Conservation (phyloP, 1,140 invertebrate species). For the Procambarus virginalis region DNA sequence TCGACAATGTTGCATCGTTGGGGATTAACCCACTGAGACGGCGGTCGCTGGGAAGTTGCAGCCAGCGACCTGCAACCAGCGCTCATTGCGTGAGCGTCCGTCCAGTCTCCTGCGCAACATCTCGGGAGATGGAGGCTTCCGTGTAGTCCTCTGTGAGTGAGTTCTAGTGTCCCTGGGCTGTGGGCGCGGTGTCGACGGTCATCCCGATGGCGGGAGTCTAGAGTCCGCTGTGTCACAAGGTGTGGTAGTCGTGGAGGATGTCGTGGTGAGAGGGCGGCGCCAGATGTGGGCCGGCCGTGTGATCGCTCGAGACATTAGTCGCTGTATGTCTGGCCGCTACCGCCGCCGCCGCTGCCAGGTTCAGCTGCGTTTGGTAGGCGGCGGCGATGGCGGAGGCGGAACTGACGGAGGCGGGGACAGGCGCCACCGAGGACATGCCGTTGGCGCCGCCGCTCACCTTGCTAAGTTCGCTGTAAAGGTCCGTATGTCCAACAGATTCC, state of each 20-base stretch:
- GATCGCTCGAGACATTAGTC: slow-evolving; percentile 20
- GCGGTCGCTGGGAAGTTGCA: background rate
- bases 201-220: slow-evolving; percentile 33
- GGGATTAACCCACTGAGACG: background rate
- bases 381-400: slow-evolving; percentile 59
- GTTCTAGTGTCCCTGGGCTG: slow-evolving; percentile 9
- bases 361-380: slow-evolving; percentile 61
- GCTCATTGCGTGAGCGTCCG: background rate
- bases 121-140: background rate
- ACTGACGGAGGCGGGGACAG: slow-evolving; percentile 56
- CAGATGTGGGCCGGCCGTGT: slow-evolving; percentile 48
- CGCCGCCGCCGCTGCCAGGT: slow-evolving; percentile 58
- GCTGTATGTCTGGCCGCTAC: slow-evolving; percentile 55
- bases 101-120: background rate
- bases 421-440: slow-evolving; percentile 59
- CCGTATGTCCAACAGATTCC: slow-evolving; percentile 55
- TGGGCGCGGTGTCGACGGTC: slow-evolving; percentile 1
- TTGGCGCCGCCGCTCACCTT: slow-evolving; percentile 57
- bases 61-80: background rate
- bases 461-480: slow-evolving; percentile 60
- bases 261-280: slow-evolving; percentile 56
- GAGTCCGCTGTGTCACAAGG: slow-evolving; percentile 60
- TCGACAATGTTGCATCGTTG: background rate
- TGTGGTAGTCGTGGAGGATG: slow-evolving; percentile 62
- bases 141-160: background rate